Evolutionary conservation across 2,888 invertebrate species (phyloP).

Genomic region (Drosophila mercatorum): DNA sequence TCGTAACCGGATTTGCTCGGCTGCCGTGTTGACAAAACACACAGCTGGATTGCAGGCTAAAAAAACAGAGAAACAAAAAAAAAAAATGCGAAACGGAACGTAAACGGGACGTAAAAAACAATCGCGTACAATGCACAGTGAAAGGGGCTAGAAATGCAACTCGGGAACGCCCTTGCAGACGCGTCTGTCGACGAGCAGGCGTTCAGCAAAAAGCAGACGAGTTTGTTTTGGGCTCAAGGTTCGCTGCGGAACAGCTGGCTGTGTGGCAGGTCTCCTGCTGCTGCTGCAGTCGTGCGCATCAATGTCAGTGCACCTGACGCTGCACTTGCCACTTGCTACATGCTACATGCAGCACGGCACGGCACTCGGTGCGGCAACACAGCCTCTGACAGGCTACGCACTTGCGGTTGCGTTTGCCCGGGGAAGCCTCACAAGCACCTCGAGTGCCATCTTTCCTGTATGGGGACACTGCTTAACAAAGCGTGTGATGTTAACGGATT

Average conservation of each 20-base stretch:
- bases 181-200: constrained; percentile 49
- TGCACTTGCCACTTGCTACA: constrained; percentile 51
- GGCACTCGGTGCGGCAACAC: constrained; percentile 46
- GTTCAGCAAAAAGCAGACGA: constrained; percentile 49
- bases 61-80: neutral
- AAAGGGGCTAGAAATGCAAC: constrained; percentile 21
- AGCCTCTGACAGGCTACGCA: constrained; percentile 55
- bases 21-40: constrained; percentile 60
- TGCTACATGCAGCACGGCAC: constrained; percentile 16
- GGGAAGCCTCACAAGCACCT: constrained; percentile 65
- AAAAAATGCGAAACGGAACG: no score
- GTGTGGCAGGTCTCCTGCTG: constrained; percentile 13
- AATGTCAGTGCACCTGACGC: constrained; percentile 75
- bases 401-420: constrained; percentile 50
- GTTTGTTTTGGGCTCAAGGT: constrained; percentile 58
- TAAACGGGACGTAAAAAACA: neutral
- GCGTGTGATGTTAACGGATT: constrained; percentile 69
- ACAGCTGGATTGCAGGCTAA: constrained; percentile 32
- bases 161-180: constrained; percentile 53
- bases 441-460: constrained; percentile 37
- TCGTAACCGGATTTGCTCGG: constrained; percentile 40
- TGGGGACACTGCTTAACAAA: constrained; percentile 50
- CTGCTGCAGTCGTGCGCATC: constrained; percentile 46
- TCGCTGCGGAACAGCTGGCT: constrained; percentile 44
- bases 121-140: constrained; percentile 11